These are phyloP conservation scores for Erinaceus europaeus DNA, from an alignment of 2,113 vertebrate species.

Conservation along the genomic window DNA sequence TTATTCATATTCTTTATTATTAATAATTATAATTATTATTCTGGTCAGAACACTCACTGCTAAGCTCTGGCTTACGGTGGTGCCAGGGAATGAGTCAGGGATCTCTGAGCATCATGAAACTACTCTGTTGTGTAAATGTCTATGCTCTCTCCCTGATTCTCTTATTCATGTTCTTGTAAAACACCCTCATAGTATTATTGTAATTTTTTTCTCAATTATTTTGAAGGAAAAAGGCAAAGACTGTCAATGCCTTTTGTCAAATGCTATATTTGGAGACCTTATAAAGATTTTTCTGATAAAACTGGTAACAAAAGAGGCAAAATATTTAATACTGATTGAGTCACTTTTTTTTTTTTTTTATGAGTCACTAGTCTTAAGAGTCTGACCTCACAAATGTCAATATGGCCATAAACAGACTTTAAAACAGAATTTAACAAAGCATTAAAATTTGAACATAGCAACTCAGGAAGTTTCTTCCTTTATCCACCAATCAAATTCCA, in stretches of 20 bases:
- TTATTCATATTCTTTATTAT: too few species aligned
- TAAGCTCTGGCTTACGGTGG: too few species aligned
- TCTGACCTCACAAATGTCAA: not conserved
- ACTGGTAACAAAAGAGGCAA: not conserved
- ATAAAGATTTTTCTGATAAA: not conserved
- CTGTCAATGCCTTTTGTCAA: not conserved
- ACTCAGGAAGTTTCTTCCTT: not conserved
- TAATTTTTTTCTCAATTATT: not conserved
- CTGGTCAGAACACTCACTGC: too few species aligned
- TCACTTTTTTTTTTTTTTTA: too few species aligned
- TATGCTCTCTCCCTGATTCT: too few species aligned
- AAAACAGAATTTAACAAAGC: not conserved
- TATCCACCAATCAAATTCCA: not conserved
- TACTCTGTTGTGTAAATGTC: too few species aligned
- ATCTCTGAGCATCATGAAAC: too few species aligned
- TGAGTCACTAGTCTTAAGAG: not conserved
- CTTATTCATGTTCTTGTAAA: not conserved
- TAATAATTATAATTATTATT: too few species aligned
- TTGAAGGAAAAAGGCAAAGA: not conserved
- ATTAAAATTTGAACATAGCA: not conserved
- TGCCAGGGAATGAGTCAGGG: too few species aligned
- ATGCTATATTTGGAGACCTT: not conserved
- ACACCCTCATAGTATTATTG: not conserved
- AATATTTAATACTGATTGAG: conserved; percentile 12
- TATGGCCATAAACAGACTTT: not conserved